Base-by-base conservation (phyloP, 2,888 invertebrate genomes). In the Tiliacea citrago region DNA sequence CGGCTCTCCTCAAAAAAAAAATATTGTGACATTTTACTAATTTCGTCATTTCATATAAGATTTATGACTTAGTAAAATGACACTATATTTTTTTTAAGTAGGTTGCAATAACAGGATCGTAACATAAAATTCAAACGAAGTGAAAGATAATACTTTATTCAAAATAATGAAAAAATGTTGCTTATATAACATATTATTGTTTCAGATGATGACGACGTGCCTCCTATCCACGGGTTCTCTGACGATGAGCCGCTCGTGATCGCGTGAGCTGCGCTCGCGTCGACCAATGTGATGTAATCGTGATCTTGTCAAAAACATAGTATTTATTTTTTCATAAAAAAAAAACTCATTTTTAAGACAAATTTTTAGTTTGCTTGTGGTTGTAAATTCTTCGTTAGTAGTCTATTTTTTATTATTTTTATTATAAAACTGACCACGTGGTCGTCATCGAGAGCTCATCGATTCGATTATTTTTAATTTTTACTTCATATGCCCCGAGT, bases 181-280 rank as follows among this genome's bases (percentile, higher is more conserved):
- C 70, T 81, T 39, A 67, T 53, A 66, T 16, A 60, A 42, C 60
- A 16, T 53, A n/a, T 66, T n/a, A 24, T 75, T 79, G 55, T 78
- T 84, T 2, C 95, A 97, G 98, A 98, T 90, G 98, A 98, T 86
- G 98, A 98, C 90, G 98, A 98, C 90, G 98, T 98, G 88, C 99
- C 99, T 55, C 98, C 98, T 86, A 98, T 99, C 91, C 97, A 98
- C 92, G 98, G 99, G 47, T 99, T 99, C 94, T 98, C 99, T 0
- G 99, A 99, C 93, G 99, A 99, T 94, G 99, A 99, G 95, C 99
- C 99, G 73, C 97, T 99, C 87, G 99, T 99, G 88, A 98, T 99
- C 93, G 98, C 99, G 88, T 99, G 97, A 97, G 67, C 58, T 49
- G 49, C 68, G 21, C 51, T 18, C 57, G 66, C 69, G 65, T 68